Evolutionary conservation across 2,113 vertebrate genomes (phyloP).

Genomic region (Oreochromis tanganicae): DNA sequence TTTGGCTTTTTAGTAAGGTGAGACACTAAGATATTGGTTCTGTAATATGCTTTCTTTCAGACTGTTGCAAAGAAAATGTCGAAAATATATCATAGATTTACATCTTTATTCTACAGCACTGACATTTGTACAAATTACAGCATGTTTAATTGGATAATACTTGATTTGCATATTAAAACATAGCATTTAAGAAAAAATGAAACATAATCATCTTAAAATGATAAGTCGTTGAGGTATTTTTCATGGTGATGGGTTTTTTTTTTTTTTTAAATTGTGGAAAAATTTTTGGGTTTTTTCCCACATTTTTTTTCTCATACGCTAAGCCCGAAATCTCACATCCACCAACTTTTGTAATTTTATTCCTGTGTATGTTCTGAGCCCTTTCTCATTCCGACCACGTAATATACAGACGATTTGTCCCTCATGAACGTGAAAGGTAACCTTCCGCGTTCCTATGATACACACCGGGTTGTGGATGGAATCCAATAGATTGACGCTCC

Average conservation of each 20-base stretch:
- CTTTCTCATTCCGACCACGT: neutral
- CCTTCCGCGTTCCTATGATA: neutral
- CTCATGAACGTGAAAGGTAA: neutral
- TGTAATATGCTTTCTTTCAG: neutral
- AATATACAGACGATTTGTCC: neutral
- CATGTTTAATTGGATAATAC: neutral
- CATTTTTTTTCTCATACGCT: rapidly evolving
- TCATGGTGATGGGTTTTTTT: neutral
- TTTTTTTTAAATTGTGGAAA: rapidly evolving
- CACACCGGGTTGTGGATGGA: neutral
- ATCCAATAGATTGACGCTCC: neutral
- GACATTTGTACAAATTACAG: neutral
- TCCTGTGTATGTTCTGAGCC: neutral
- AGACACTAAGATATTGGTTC: neutral
- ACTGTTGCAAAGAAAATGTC: neutral
- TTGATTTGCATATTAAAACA: neutral
- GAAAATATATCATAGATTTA: neutral
- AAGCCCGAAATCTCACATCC: neutral
- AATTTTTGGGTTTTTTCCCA: neutral
- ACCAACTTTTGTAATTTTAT: neutral
- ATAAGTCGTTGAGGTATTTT: neutral
- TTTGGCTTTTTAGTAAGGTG: neutral
- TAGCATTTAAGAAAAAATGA: neutral
- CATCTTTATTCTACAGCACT: neutral
- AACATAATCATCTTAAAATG: neutral